Evolutionary conservation across 2,797 vertebrate species (phyloP).

Genomic region (Channallabes apus): DNA sequence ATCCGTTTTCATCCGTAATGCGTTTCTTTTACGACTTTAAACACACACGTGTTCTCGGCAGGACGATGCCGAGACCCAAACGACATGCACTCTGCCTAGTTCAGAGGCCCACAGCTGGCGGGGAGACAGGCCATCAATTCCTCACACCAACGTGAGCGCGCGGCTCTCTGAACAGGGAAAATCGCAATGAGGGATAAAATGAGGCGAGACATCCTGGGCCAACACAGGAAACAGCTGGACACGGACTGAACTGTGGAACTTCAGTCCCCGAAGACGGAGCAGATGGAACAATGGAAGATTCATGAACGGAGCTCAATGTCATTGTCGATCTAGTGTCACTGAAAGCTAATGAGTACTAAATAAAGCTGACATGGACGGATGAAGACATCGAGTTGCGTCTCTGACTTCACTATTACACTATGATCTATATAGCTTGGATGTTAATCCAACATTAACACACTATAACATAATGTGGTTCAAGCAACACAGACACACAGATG

Average conservation of each 20-base stretch:
- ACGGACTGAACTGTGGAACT: slow-evolving; percentile 33
- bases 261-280: slow-evolving; percentile 24
- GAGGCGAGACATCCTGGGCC: slow-evolving; percentile 47
- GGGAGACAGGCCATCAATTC: slow-evolving; percentile 66
- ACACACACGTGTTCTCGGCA: slow-evolving; percentile 60
- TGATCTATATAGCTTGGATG: not conserved
- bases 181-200: slow-evolving; percentile 65
- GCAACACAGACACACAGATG: slow-evolving; percentile 4
- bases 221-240: slow-evolving; percentile 51
- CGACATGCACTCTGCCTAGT: slow-evolving; percentile 64
- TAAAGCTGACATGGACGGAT: not conserved
- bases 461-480: too few relatives aligned
- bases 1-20: slow-evolving; percentile 7
- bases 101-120: slow-evolving; percentile 58
- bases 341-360: not conserved
- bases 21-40: slow-evolving; percentile 30
- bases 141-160: slow-evolving; percentile 51
- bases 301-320: slow-evolving; percentile 18
- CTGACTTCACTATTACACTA: not conserved
- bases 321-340: not conserved
- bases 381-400: not conserved
- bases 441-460: not conserved
- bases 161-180: slow-evolving; percentile 57
- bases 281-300: slow-evolving; percentile 31
- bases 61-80: slow-evolving; percentile 59